Evolutionary conservation across 2,113 vertebrate species (phyloP).

Genomic region (Aldabrachelys gigantea): DNA sequence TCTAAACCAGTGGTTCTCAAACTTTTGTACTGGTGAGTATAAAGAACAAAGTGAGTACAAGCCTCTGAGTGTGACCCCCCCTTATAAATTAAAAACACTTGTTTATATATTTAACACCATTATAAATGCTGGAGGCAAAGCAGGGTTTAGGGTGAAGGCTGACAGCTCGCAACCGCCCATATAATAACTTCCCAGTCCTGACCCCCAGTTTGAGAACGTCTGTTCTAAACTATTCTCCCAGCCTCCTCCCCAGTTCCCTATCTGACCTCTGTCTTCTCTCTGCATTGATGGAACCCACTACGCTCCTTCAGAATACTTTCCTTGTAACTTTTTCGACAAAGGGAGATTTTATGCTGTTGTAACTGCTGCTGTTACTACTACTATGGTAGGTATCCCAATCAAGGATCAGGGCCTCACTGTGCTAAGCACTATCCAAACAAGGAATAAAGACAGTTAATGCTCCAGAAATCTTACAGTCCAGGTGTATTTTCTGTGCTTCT

Average conservation of each 20-base stretch:
- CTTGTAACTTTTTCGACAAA: constrained; percentile 47
- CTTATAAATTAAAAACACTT: too few relatives aligned
- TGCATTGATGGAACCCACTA: background rate
- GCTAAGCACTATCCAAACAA: constrained; percentile 25
- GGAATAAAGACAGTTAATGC: constrained; percentile 11
- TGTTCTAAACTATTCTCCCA: constrained; percentile 26
- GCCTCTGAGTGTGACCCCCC: too few relatives aligned
- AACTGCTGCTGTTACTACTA: constrained; percentile 24
- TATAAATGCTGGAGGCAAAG: too few relatives aligned
- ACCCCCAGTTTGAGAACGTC: too few relatives aligned
- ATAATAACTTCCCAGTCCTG: too few relatives aligned
- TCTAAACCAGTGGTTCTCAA: background rate
- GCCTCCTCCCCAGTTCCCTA: constrained; percentile 4
- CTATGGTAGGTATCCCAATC: background rate
- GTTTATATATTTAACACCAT: too few relatives aligned
- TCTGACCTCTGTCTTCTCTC: constrained; percentile 20
- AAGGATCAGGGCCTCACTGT: constrained; percentile 13
- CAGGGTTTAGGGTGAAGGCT: too few relatives aligned
- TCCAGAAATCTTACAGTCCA: background rate
- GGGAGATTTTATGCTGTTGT: constrained; percentile 29
- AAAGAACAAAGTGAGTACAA: too few relatives aligned
- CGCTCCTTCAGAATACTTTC: constrained; percentile 33
- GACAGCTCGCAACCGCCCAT: too few relatives aligned
- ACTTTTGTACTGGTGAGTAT: too few relatives aligned
- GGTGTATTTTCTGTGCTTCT: background rate